Percentiles rank a stretch among this genome's conserved stretches.
Evolutionary conservation across 2,888 invertebrate genomes (phyloP).

Genomic region (Callosobruchus maculatus): DNA sequence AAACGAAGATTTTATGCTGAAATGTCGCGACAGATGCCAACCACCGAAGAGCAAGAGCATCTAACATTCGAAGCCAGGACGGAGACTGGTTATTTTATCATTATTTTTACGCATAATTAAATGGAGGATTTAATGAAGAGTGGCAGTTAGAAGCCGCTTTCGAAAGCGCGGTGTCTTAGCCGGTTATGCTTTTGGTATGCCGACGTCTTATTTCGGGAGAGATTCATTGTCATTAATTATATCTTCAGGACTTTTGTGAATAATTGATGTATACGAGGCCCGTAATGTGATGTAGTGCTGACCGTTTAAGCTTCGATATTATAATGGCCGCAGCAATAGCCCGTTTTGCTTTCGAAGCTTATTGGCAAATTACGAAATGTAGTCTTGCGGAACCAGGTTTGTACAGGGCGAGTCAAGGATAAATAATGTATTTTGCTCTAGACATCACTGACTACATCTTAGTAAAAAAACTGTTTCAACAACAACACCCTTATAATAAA

Average conservation of each 20-base stretch:
- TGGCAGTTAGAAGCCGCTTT: background rate
- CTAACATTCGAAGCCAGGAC: background rate
- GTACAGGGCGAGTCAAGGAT: too few species aligned
- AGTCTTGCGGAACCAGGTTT: too few species aligned
- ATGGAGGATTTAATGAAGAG: background rate
- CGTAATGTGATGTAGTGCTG: background rate
- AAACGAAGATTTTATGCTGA: background rate
- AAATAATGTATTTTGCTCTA: too few species aligned
- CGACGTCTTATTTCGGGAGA: background rate
- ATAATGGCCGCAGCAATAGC: background rate
- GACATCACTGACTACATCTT: too few species aligned
- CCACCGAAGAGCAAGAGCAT: background rate
- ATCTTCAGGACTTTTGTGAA: background rate
- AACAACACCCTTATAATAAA: too few species aligned
- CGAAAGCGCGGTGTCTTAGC: background rate
- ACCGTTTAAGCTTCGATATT: background rate
- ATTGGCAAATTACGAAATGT: too few species aligned
- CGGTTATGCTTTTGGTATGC: background rate
- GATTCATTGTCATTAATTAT: background rate
- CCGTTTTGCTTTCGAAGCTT: background rate
- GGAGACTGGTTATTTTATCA: background rate
- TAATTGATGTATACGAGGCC: background rate
- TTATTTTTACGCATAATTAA: background rate
- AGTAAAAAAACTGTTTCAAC: too few species aligned
- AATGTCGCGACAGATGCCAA: background rate